Conservation (phyloP, 2,888 invertebrate species). For the Ophion costatus region DNA sequence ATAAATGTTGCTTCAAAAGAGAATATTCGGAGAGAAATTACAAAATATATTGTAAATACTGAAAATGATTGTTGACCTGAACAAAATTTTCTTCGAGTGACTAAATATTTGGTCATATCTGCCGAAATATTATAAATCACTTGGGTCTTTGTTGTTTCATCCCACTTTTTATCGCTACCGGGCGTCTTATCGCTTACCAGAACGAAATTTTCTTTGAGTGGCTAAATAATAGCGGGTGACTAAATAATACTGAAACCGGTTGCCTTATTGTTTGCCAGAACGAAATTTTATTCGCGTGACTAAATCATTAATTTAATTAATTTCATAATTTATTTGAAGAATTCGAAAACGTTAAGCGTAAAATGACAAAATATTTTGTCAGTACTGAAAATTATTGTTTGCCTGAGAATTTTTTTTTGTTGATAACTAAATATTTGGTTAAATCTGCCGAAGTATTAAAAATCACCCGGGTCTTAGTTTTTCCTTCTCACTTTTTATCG, state of each 20-base stretch:
- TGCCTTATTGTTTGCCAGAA: slow-evolving; percentile 8
- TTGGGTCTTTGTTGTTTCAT: slow-evolving; percentile 2
- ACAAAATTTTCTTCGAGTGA: neutral
- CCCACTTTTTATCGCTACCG: slow-evolving; percentile 13
- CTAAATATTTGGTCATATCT: no score
- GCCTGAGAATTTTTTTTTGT: neutral
- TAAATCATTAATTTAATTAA: slow-evolving; percentile 6
- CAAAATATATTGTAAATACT: slow-evolving; percentile 6
- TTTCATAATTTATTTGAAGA: slow-evolving; percentile 1
- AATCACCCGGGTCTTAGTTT: slow-evolving; percentile 4
- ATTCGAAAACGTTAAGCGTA: slow-evolving; percentile 2
- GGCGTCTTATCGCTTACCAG: neutral
- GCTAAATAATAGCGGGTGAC: no score
- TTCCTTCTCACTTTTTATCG: neutral
- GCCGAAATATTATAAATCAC: slow-evolving; percentile 14
- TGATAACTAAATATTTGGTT: slow-evolving; percentile 5
- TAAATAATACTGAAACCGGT: neutral
- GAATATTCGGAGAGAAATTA: slow-evolving; percentile 11
- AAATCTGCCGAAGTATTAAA: slow-evolving; percentile 3
- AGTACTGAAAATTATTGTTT: slow-evolving; percentile 9
- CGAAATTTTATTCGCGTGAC: slow-evolving; percentile 20
- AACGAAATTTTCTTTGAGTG: no score
- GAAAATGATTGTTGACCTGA: slow-evolving; percentile 14
- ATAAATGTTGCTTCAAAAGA: slow-evolving; percentile 7
- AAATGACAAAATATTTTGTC: slow-evolving; percentile 18